Base-by-base conservation (phyloP, 2,113 vertebrate species). In the Benitochromis conjunctus region DNA sequence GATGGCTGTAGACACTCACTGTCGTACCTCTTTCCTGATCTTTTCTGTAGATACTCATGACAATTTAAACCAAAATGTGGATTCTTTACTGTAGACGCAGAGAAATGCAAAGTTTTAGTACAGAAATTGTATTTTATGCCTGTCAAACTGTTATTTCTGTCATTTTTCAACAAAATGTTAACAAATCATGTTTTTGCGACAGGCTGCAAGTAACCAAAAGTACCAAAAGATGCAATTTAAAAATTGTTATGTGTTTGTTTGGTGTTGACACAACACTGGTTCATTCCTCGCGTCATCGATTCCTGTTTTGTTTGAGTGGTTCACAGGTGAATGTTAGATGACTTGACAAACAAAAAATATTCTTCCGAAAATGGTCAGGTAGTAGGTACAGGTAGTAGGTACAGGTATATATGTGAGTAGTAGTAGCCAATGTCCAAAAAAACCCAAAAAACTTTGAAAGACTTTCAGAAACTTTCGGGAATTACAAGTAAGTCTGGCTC, bases 71-170 rank as follows among this genome's bases (percentile, higher is more conserved):
- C 5, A 26, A 71, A 71, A 71, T 26, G 18, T 46, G 21, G 13
- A 26, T 57, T 57, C 21, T 26, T 13, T 6, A 13, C 21, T 26
- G 14, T 48, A 38, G 9, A 10, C 9, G 36, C 9, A 38, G 3
- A 38, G 3, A 38, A 38, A 10, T 38, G 34, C 34, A 34, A 34
- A 34, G 3, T 48, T 14, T 48, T 18, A 3, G 14, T 48, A 3
- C 14, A 48, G 18, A 48, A 48, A 7, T 7, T n/a, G 13, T 12
- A n/a, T 41, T 43, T 43, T 1, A n/a, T 64, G 18, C 0, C 31
- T 64, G 34, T 38, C 10, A 64, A 64, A 38, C 60, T 64, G 60
- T 64, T 64, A 64, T 64, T 64, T 38, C 18, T 64, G 31, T 64
- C 5, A 64, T 64, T 64, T 64, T n/a, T n/a, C 1, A 36, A 7